Base-by-base conservation (phyloP, 2,888 invertebrate genomes). In the Trissonchulus sp. region DNA sequence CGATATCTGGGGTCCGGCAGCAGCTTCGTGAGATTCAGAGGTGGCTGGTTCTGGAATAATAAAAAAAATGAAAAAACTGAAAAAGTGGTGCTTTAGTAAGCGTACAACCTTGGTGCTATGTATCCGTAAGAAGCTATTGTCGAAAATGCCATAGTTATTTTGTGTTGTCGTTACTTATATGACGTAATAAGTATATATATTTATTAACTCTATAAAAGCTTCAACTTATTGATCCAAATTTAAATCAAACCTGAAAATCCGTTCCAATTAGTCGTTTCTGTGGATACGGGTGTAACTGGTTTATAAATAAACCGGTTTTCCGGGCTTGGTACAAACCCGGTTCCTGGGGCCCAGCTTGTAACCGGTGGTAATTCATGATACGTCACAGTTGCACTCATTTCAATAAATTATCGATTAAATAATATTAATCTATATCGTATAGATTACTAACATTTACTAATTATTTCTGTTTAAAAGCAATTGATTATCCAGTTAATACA, bases 291-390 rank as follows among this genome's bases (percentile, higher is more conserved):
- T n/a, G n/a, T n/a, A n/a, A n/a, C 8, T 48, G 48, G 48, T 15
- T 23, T 48, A 23, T 48, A 48, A 15, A 48, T 23, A 48, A 63
- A 28, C 3, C 8, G 3, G 65, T 8, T 28, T 15, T 23, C 65
- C 3, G n/a, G 30, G n/a, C 65, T 28, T 3, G 37, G 38, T n/a
- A 18, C 33, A 15, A 3, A 28, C 30, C 1, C 33, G 2, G 8
- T 31, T 23, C 31, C 73, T 18, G 33, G 2, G 23, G 72, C 72
- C 75, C 75, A 75, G 2, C 60, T 30, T 1, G n/a, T 31, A 30
- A 75, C 35, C 30, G 75, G 75, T 34, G 75, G 75, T 62, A 75
- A 31, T 69, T 75, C 75, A 63, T 75, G 75, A 35, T 75, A 75
- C 3, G 75, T 75, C 37, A 75, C 75, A 1, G 75, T 75, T 1